Conservation (phyloP, 2,888 invertebrate species). For the Marronus borbonicus region DNA sequence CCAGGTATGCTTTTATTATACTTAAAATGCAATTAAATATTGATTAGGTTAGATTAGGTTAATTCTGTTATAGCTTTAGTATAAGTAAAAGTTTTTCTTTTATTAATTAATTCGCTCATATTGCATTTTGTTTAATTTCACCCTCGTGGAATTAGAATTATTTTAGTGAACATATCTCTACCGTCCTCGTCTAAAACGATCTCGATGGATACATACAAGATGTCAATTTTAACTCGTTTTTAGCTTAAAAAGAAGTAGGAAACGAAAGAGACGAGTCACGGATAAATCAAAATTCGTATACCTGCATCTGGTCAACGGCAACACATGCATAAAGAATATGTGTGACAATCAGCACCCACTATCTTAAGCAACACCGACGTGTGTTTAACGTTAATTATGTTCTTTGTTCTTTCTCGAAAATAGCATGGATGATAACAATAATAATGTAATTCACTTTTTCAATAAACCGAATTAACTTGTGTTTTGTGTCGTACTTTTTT, state of each 20-base stretch:
- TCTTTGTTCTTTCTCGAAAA: slow-evolving; percentile 27
- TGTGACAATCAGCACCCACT: slow-evolving; percentile 49
- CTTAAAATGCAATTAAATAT: slow-evolving; percentile 17
- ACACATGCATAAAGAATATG: slow-evolving; percentile 46
- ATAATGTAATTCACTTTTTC: slow-evolving; percentile 40
- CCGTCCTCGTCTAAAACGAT: slow-evolving; percentile 41
- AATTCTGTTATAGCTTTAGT: slow-evolving; percentile 2
- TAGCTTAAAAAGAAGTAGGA: slow-evolving; percentile 44
- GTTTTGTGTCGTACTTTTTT: not conserved
- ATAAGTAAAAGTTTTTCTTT: not conserved
- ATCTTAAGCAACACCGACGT: slow-evolving; percentile 42
- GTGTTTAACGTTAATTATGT: slow-evolving; percentile 33
- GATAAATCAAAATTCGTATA: slow-evolving; percentile 46
- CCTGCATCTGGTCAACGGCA: slow-evolving; percentile 42
- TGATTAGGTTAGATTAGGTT: slow-evolving; percentile 27
- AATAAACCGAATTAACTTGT: slow-evolving; percentile 31
- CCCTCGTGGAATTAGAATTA: not conserved
- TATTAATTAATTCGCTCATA: not conserved
- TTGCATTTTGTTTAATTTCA: slow-evolving; percentile 7
- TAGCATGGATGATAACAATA: slow-evolving; percentile 15
- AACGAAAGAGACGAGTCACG: slow-evolving; percentile 36
- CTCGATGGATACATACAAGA: not conserved
- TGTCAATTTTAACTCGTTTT: slow-evolving; percentile 47
- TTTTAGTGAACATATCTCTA: slow-evolving; percentile 43
- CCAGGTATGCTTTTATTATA: slow-evolving; percentile 13